Percentiles rank a stretch among this genome's conserved stretches.
phyloP scores from a whole-genome alignment of 1,140 invertebrate genomes.

The Ips typographus region DNA sequence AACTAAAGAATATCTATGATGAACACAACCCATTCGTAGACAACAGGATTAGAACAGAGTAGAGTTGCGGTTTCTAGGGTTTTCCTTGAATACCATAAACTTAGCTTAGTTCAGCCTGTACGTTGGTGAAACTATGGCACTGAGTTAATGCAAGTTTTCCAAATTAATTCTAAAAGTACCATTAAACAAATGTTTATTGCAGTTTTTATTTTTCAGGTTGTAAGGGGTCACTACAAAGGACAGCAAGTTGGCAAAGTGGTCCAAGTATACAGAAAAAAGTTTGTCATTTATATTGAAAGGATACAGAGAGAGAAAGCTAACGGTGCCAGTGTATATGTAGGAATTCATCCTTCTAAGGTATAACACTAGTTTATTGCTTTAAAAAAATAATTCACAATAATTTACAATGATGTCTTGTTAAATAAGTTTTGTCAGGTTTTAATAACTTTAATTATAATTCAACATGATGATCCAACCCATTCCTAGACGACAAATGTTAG shows the following conservation, averaged over 20 bases:
- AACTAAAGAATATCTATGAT: too few species aligned
- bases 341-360: slow-evolving; percentile 96
- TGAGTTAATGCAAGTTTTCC: slow-evolving; percentile 48
- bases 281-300: slow-evolving; percentile 97
- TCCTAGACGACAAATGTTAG: slow-evolving; percentile 50
- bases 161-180: neutral
- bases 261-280: slow-evolving; percentile 98
- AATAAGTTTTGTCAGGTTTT: neutral
- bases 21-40: too few species aligned
- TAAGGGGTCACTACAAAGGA: slow-evolving; percentile 97
- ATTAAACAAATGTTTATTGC: neutral
- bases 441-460: slow-evolving; percentile 11
- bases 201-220: slow-evolving; percentile 52
- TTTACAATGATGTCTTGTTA: neutral
- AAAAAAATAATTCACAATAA: too few species aligned
- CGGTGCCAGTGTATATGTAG: slow-evolving; percentile 96
- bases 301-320: slow-evolving; percentile 99
- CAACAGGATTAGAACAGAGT: too few species aligned
- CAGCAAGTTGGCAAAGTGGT: slow-evolving; percentile 99
- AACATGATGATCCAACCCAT: slow-evolving; percentile 53
- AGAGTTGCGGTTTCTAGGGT: too few species aligned
- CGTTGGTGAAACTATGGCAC: slow-evolving; percentile 60
- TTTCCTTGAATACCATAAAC: too few species aligned
- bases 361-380: neutral
- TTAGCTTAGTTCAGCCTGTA: slow-evolving; percentile 44